A percentile compares a stretch with the other conserved stretches of the same genome.
These are phyloP conservation scores for Zalophus californianus DNA, from an alignment of 2,797 vertebrate genomes.

Conservation along the genomic window DNA sequence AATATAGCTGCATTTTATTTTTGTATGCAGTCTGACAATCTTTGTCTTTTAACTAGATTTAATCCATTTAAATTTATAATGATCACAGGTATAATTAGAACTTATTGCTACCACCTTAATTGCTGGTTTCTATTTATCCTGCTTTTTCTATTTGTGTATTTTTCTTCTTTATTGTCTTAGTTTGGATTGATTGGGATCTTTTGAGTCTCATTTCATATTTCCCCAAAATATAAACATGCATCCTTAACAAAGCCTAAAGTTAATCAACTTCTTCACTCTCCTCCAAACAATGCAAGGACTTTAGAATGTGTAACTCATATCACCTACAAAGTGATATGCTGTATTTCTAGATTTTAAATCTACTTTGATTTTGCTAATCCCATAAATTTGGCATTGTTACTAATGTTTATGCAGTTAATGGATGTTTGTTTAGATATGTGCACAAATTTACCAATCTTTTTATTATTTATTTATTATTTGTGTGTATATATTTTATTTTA, in stretches of 20 bases:
- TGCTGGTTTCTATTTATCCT: neutral
- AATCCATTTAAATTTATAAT: slow-evolving; percentile 51
- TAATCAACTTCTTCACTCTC: slow-evolving; percentile 1
- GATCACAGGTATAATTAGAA: neutral
- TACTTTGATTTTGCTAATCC: neutral
- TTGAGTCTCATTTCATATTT: neutral
- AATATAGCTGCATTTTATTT: slow-evolving; percentile 12
- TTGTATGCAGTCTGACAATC: neutral
- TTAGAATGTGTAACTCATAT: neutral
- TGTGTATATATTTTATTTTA: neutral
- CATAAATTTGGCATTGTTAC: neutral
- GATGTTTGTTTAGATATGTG: neutral
- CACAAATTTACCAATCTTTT: neutral
- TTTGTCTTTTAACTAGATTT: slow-evolving; percentile 14
- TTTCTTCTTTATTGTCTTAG: neutral
- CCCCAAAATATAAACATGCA: neutral
- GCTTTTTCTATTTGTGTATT: slow-evolving; percentile 27
- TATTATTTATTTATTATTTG: neutral
- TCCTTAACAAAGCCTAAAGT: slow-evolving; percentile 27
- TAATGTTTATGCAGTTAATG: neutral
- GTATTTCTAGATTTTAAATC: neutral
- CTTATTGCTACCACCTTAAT: slow-evolving; percentile 43
- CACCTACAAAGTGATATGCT: neutral
- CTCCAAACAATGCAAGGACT: neutral
- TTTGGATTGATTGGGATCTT: neutral